Conservation (phyloP, 2,113 vertebrate species). For the Muscicapa adusta region DNA sequence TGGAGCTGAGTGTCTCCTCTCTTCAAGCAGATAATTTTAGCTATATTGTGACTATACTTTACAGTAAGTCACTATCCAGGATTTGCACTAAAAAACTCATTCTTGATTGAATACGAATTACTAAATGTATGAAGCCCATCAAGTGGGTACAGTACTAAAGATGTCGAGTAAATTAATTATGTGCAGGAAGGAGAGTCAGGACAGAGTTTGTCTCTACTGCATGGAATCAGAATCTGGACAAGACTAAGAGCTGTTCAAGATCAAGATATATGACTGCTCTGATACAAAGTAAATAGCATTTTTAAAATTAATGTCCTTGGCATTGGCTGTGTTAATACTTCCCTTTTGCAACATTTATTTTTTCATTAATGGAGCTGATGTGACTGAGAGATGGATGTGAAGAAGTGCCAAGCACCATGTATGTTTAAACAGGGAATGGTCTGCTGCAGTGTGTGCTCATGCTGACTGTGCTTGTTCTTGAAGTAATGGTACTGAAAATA, state of each 20-base stretch:
- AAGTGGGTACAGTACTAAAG: neutral
- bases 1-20: neutral
- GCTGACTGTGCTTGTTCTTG: neutral
- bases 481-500: neutral
- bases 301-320: slow-evolving; percentile 37
- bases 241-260: neutral
- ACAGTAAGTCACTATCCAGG: neutral
- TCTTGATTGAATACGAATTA: neutral
- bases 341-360: slow-evolving; percentile 62
- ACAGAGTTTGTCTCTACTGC: neutral
- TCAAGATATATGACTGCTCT: slow-evolving; percentile 18
- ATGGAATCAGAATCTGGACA: neutral
- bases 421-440: neutral
- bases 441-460: neutral
- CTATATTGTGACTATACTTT: neutral
- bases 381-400: neutral
- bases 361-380: slow-evolving; percentile 31
- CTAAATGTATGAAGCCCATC: neutral
- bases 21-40: neutral
- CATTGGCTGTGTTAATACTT: slow-evolving; percentile 23
- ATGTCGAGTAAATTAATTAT: neutral
- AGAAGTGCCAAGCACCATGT: neutral
- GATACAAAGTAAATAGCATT: slow-evolving; percentile 17
- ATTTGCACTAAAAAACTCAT: neutral
- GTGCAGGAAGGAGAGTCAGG: neutral